Evolutionary conservation across 1,140 invertebrate genomes (phyloP), one percentile per base, ranked within the genome.

Genomic region (Drosophila arawakana): DNA sequence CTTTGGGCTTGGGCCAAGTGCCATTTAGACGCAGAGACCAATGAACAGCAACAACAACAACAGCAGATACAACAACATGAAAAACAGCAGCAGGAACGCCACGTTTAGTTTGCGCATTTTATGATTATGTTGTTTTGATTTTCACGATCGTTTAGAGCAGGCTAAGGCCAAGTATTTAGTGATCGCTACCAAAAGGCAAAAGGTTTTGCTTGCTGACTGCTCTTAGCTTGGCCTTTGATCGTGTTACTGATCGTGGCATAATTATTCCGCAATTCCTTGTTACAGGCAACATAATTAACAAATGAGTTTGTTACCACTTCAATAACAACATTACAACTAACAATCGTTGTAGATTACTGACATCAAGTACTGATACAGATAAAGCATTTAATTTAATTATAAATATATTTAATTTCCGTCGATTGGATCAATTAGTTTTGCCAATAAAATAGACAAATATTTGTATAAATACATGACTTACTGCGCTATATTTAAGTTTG

Each of bases 111-210:
- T 84, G 84, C 63, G 77, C 77, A 89, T 90, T 88, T 88, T 88
- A 88, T 88, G 84, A 88, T 88, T 88, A 88, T 88, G 84, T 88
- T 88, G 84, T 88, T 78, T 89, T 88, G 84, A 89, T 88, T 90
- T 88, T 83, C 85, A 88, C 85, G 85, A 86, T 86, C 84, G 86
- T 81, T 72, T 78, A 73, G 49, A 44, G 43, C 54, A 30, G 55
- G 52, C 60, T 81, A 60, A 68, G 67, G 39, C 73, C 78, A 83
- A 67, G 81, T 85, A 84, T 84, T 84, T 77, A 80, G 76, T 54
- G 81, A 83, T 73, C 75, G 72, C 80, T 71, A 69, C 66, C 44
- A 82, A 79, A 81, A 78, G 79, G 75, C 76, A 61, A 66, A 67
- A 71, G 58, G 25, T 30, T 30, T 52, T 66, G 54, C 15, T 9